A percentile compares a stretch with the other conserved stretches of the same genome.
These are phyloP conservation scores for Zaprionus africanus DNA, from an alignment of 1,140 invertebrate genomes.

Conservation along the genomic window DNA sequence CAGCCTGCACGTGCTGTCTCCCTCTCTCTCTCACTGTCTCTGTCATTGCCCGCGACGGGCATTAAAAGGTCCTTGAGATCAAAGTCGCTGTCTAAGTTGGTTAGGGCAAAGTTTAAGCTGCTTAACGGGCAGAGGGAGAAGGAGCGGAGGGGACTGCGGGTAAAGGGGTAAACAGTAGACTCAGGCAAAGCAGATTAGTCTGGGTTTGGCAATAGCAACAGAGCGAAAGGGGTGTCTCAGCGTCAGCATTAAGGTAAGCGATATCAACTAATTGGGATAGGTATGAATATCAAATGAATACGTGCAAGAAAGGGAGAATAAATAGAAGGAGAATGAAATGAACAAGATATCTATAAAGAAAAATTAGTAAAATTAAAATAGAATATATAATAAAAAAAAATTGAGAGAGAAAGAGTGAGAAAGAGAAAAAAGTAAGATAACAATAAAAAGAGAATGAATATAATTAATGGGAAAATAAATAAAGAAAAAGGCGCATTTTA, in stretches of 20 bases:
- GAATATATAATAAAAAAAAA: no score
- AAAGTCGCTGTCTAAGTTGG: slow-evolving; percentile 47
- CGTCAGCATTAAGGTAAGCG: slow-evolving; percentile 33
- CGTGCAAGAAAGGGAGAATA: not conserved
- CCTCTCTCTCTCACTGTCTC: not conserved
- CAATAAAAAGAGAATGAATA: no score
- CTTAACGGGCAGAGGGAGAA: slow-evolving; percentile 8
- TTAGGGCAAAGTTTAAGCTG: slow-evolving; percentile 54
- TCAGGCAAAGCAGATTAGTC: not conserved
- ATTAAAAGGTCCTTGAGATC: slow-evolving; percentile 51
- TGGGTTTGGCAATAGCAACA: not conserved
- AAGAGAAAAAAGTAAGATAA: no score
- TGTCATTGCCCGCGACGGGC: not conserved
- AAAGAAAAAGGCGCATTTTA: no score
- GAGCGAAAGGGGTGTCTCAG: not conserved
- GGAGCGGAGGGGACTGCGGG: not conserved
- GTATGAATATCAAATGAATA: not conserved
- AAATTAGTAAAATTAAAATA: no score
- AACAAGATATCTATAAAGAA: no score
- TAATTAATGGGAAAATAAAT: no score
- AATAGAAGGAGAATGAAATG: no score
- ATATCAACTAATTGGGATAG: slow-evolving; percentile 35
- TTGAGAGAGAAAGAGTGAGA: no score
- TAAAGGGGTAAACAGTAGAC: not conserved
- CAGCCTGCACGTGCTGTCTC: slow-evolving; percentile 4